These are phyloP conservation scores for Vidua chalybeata DNA, from an alignment of 2,113 vertebrate genomes.

Conservation along the genomic window DNA sequence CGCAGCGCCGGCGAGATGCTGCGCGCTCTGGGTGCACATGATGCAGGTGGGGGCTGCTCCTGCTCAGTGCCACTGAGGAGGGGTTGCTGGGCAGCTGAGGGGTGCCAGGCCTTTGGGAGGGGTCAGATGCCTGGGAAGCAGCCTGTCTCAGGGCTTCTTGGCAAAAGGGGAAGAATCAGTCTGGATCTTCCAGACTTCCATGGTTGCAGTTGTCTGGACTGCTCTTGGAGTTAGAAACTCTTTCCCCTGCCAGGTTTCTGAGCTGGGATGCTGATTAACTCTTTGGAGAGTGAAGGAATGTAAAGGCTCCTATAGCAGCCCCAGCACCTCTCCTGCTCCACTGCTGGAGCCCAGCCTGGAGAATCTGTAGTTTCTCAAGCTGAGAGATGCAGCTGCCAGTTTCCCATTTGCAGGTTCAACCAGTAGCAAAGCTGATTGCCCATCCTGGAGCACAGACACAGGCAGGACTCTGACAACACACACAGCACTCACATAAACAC, in stretches of 20 bases:
- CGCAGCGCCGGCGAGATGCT: slow-evolving; percentile 91
- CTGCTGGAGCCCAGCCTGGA: not conserved
- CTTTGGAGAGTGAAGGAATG: not conserved
- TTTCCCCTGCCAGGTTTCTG: not conserved
- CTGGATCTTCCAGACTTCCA: not conserved
- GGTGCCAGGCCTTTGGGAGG: not conserved
- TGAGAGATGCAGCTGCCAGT: not conserved
- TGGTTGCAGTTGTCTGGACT: not conserved
- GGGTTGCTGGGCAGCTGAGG: not conserved
- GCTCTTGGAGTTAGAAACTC: not conserved
- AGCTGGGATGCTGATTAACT: not conserved
- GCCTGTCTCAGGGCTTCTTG: not conserved
- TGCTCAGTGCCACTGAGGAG: not conserved
- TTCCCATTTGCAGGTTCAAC: not conserved
- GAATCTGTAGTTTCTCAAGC: not conserved
- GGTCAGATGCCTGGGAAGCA: not conserved
- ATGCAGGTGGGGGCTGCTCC: slow-evolving; percentile 79
- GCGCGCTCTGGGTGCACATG: slow-evolving; percentile 86
- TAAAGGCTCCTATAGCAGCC: not conserved
- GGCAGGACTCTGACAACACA: not conserved
- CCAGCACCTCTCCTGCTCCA: not conserved
- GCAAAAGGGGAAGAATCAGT: not conserved
- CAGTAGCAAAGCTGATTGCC: not conserved
- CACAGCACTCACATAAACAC: not conserved
- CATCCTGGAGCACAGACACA: not conserved